Conservation (phyloP, 1,140 invertebrate species). For the Neelides sp. region DNA sequence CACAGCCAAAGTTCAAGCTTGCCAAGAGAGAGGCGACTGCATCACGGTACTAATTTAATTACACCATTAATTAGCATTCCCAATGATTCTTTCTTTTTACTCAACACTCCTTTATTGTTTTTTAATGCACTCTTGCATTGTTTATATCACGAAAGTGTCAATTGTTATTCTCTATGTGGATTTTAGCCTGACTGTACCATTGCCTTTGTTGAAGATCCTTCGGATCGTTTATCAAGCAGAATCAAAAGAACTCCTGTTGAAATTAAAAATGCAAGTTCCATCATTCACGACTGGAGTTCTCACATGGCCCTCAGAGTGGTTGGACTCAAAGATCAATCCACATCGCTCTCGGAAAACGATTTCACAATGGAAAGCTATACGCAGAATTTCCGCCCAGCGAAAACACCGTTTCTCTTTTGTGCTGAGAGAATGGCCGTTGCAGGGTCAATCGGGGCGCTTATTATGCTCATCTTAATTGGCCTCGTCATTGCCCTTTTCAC, state of each 20-base stretch:
- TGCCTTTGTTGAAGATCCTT: no score
- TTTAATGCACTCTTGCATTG: no score
- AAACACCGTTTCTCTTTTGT: slow-evolving; percentile 9
- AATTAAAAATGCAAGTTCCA: slow-evolving; percentile 19
- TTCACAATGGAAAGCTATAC: slow-evolving; percentile 2
- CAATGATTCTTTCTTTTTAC: no score
- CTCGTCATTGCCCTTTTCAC: slow-evolving; percentile 8
- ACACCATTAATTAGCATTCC: no score
- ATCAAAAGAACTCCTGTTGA: no score
- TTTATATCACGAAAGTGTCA: no score
- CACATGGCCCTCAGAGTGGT: slow-evolving; percentile 26
- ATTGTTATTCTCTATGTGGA: no score
- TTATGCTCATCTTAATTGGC: slow-evolving; percentile 16
- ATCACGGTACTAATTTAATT: not conserved
- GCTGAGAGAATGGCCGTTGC: slow-evolving; percentile 23
- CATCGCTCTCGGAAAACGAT: slow-evolving; percentile 19
- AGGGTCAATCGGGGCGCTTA: slow-evolving; percentile 11
- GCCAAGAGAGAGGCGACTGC: slow-evolving; percentile 22
- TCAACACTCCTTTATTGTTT: no score
- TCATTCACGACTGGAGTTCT: slow-evolving; percentile 23
- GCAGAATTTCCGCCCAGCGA: not conserved
- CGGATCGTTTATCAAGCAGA: no score
- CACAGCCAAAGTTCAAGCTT: slow-evolving; percentile 29
- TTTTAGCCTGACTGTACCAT: no score
- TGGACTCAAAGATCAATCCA: slow-evolving; percentile 23